These are phyloP conservation scores for Uria aalge DNA, from an alignment of 2,113 vertebrate genomes.

Conservation along the genomic window DNA sequence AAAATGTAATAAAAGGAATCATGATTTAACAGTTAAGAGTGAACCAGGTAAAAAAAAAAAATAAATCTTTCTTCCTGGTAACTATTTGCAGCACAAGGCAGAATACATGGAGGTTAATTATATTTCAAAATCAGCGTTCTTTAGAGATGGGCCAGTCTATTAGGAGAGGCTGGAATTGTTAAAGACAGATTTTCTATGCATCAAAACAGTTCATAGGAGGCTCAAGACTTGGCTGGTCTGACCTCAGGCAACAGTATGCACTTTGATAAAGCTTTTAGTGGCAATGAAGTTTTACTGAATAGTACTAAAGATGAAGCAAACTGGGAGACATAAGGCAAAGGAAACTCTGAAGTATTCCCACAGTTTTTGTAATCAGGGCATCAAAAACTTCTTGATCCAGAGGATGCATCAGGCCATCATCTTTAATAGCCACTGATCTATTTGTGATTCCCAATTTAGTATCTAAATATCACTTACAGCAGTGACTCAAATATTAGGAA, in stretches of 20 bases:
- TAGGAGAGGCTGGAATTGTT: constrained; percentile 23
- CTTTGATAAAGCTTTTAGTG: constrained; percentile 53
- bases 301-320: constrained; percentile 32
- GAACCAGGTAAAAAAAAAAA: neutral
- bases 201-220: constrained; percentile 25
- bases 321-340: constrained; percentile 16
- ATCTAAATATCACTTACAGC: neutral
- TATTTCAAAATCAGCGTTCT: constrained; percentile 18
- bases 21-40: neutral
- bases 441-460: neutral
- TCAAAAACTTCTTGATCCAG: constrained; percentile 2
- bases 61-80: neutral
- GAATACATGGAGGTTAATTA: constrained; percentile 15
- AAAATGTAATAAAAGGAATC: neutral
- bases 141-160: constrained; percentile 39
- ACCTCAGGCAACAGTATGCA: constrained; percentile 21
- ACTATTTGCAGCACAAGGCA: neutral
- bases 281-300: constrained; percentile 53
- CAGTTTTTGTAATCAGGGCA: neutral
- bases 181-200: constrained; percentile 48
- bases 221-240: constrained; percentile 25
- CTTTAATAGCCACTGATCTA: neutral
- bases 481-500: neutral
- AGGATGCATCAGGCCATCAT: neutral
- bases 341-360: neutral